Conservation (phyloP, 2,797 vertebrate species). For the Darevskia mixta region DNA sequence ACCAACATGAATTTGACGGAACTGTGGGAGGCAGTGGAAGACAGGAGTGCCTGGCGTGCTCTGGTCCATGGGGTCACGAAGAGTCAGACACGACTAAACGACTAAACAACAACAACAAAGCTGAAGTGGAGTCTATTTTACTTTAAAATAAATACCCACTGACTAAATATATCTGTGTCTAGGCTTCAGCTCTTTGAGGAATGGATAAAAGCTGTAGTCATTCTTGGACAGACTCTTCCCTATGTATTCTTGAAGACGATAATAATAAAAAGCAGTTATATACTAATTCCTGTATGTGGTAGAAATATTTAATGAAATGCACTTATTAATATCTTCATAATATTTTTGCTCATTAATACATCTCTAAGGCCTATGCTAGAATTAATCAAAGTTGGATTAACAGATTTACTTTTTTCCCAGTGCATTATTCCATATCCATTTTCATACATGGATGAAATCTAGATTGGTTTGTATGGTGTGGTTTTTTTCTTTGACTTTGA, state of each 20-base stretch:
- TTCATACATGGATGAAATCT: neutral
- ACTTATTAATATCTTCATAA: conserved; percentile 12
- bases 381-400: conserved; percentile 7
- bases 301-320: neutral
- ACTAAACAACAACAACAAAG: too few species aligned
- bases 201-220: neutral
- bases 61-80: too few species aligned
- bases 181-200: neutral
- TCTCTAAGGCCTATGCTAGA: conserved; percentile 26
- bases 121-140: neutral
- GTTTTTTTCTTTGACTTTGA: neutral
- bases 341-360: neutral
- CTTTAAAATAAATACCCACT: neutral
- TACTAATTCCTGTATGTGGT: neutral
- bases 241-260: neutral
- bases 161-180: neutral
- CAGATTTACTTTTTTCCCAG: neutral
- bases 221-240: neutral
- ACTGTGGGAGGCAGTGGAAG: too few species aligned
- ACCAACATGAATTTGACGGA: too few species aligned
- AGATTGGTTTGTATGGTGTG: conserved; percentile 3
- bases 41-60: too few species aligned
- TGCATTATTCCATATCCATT: conserved; percentile 7
- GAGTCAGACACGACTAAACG: too few species aligned
- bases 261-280: neutral